Base-by-base conservation (phyloP, 2,797 vertebrate genomes). In the Astyanax mexicanus region DNA sequence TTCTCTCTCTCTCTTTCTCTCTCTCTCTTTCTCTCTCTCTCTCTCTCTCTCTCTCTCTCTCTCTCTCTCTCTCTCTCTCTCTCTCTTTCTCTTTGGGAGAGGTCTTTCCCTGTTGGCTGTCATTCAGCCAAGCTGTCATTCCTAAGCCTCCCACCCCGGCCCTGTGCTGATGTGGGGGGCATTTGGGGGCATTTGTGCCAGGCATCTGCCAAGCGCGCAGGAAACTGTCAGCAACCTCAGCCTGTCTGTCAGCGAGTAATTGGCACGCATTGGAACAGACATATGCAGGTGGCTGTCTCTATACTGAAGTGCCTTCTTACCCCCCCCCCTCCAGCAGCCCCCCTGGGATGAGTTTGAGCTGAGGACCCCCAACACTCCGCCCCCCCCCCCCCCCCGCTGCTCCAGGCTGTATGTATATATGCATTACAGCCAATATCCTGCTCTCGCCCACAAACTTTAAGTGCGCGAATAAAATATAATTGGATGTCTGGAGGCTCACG, bases 391-490 rank as follows among this genome's bases (percentile, higher is more conserved):
- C 86, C 84, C 86, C 88, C 86, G 86, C 83, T 83, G 90, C 80
- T 84, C 83, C 87, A 81, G 90, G 81, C 87, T 91, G 87, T 87
- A 87, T 83, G 88, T 90, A 88, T 90, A 90, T 90, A 90, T 90
- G 90, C 88, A 91, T 93, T 92, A 91, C 84, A 88, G 88, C 91
- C 89, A 88, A 92, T 92, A 93, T 91, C 86, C 89, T 86, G 87
- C 84, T 81, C 88, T 91, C 88, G 85, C 89, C 88, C 86, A 64
- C 89, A 92, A 92, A 93, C 84, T 92, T 92, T 92, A 92, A 91
- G 90, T 91, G 90, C 87, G 83, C 70, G 81, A 92, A 93, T 93
- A 93, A 93, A 94, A 92, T 89, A 91, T 92, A 94, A 94, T 93
- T 92, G 92, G 88, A 87, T 85, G 89, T 93, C 92, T 93, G 92